Conservation (phyloP, 2,888 invertebrate genomes). For the Pycnomerus fuliginosus region DNA sequence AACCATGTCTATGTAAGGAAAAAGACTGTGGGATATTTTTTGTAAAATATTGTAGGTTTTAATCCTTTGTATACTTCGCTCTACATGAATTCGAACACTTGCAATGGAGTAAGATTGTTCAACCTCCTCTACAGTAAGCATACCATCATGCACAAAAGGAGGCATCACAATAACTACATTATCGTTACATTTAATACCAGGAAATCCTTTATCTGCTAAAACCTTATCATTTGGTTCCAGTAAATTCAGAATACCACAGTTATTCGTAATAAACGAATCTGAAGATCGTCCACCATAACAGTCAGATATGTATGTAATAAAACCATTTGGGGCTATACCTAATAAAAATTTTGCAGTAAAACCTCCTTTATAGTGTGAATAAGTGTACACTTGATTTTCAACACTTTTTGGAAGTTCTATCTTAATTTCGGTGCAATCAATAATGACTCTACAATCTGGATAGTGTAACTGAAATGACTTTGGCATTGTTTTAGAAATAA, state of each 20-base stretch:
- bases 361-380: slow-evolving; percentile 7
- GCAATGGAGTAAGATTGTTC: slow-evolving; percentile 10
- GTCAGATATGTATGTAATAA: slow-evolving; percentile 1
- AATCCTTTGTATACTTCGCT: slow-evolving; percentile 20
- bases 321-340: slow-evolving; percentile 2
- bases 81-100: slow-evolving; percentile 18
- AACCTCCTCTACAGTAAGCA: slow-evolving; percentile 10
- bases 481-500: slow-evolving; percentile 7
- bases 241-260: slow-evolving; percentile 5
- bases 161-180: slow-evolving; percentile 8
- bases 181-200: slow-evolving; percentile 6
- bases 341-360: neutral
- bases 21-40: slow-evolving; percentile 7
- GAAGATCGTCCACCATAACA: slow-evolving; percentile 4
- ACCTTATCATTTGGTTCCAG: slow-evolving; percentile 9
- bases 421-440: slow-evolving; percentile 17
- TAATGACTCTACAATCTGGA: slow-evolving; percentile 9
- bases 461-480: slow-evolving; percentile 6
- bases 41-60: slow-evolving; percentile 11
- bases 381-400: neutral
- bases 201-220: slow-evolving; percentile 9
- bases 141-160: slow-evolving; percentile 3
- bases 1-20: slow-evolving; percentile 9
- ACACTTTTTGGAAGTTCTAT: slow-evolving; percentile 6
- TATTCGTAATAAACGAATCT: slow-evolving; percentile 6